phyloP scores from a whole-genome alignment of 2,888 invertebrate genomes.

The Merodon equestris region DNA sequence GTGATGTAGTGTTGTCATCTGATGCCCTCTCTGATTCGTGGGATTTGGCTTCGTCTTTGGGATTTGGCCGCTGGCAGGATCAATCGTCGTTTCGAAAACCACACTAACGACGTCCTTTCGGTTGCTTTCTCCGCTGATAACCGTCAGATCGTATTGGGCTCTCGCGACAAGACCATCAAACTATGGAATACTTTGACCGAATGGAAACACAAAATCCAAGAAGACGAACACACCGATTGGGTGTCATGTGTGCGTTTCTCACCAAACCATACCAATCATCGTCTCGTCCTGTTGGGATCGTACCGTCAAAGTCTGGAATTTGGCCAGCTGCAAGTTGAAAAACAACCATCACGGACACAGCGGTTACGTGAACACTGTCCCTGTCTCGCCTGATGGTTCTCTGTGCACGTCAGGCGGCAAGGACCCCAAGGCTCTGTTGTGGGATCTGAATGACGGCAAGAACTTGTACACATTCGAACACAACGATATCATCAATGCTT shows the following conservation, averaged over 20 bases:
- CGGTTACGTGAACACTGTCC: constrained; percentile 98
- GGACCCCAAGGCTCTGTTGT: constrained; percentile 99
- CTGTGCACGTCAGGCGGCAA: too few relatives aligned
- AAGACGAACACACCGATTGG: constrained; percentile 79
- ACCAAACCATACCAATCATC: constrained; percentile 94
- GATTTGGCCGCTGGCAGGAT: constrained; percentile 98
- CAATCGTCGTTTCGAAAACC: constrained; percentile 98
- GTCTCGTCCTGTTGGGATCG: constrained; percentile 99
- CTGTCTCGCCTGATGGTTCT: constrained; percentile 99
- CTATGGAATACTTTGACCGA: constrained; percentile 99
- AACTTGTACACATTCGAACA: constrained; percentile 99
- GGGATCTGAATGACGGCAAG: constrained; percentile 99
- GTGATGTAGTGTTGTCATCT: constrained; percentile 98
- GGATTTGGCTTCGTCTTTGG: constrained; percentile 99
- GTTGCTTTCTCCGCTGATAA: constrained; percentile 99
- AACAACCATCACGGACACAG: too few relatives aligned
- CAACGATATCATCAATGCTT: constrained; percentile 99
- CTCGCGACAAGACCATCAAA: constrained; percentile 99
- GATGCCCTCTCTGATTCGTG: constrained; percentile 99
- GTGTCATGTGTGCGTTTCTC: background rate
- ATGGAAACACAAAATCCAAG: constrained; percentile 99
- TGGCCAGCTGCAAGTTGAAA: constrained; percentile 95
- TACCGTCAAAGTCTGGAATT: constrained; percentile 98
- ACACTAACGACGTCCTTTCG: constrained; percentile 99
- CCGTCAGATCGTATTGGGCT: constrained; percentile 99